Conservation (phyloP, 2,888 invertebrate species). For the Ochropacha duplaris region DNA sequence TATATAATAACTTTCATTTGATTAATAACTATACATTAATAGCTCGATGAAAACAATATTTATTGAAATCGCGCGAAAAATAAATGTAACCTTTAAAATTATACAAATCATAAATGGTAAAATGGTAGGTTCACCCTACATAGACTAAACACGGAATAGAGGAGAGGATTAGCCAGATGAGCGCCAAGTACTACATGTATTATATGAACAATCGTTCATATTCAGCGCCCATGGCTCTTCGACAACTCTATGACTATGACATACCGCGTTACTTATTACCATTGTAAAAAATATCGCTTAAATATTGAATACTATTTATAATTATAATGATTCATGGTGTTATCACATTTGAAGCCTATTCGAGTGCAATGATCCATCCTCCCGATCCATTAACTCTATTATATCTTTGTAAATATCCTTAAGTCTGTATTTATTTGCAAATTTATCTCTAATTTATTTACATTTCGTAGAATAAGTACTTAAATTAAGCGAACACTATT, state of each 20-base stretch:
- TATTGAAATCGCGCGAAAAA: not conserved
- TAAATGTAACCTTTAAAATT: not conserved
- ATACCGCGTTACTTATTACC: not conserved
- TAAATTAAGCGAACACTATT: not conserved
- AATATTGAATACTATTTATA: not conserved
- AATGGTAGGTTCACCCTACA: slow-evolving; percentile 1
- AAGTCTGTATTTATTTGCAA: not conserved
- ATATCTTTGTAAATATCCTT: not conserved
- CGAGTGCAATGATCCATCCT: not conserved
- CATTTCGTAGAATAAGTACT: not conserved
- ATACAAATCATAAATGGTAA: not conserved
- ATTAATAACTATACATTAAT: slow-evolving; percentile 2
- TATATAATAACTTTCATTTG: not conserved
- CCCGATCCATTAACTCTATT: not conserved
- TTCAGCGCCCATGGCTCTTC: not conserved
- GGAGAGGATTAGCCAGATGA: not conserved
- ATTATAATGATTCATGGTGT: not conserved
- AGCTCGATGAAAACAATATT: not conserved
- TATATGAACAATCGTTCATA: not conserved
- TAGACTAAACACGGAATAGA: not conserved
- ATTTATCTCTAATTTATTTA: not conserved
- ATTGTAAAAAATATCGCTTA: not conserved
- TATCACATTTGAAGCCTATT: not conserved
- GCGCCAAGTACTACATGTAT: not conserved
- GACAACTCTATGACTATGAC: not conserved